Conservation (phyloP, 2,888 invertebrate species). For the Yponomeuta plumbellus region DNA sequence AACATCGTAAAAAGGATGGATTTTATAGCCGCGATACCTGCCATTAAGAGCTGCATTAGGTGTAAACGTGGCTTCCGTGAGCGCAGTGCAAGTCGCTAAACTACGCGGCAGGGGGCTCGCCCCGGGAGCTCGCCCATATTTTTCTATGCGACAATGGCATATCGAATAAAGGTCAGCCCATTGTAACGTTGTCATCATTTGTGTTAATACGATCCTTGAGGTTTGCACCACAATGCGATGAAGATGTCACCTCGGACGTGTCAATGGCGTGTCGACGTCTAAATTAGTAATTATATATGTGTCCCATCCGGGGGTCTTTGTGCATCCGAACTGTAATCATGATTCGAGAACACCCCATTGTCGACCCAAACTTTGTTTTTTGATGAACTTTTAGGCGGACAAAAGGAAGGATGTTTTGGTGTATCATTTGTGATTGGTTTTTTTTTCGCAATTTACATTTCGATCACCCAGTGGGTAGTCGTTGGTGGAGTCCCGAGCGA, state of each 20-base stretch:
- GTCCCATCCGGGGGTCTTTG: conserved; percentile 66
- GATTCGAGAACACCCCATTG: conserved; percentile 44
- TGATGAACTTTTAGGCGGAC: conserved; percentile 39
- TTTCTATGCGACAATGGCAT: conserved; percentile 70
- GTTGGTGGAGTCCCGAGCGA: conserved; percentile 23
- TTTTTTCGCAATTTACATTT: conserved; percentile 34
- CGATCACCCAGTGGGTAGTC: background rate
- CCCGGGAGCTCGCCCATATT: conserved; percentile 62
- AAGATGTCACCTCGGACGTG: conserved; percentile 59
- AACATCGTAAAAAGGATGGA: conserved; percentile 67
- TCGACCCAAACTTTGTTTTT: conserved; percentile 31
- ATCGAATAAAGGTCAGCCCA: conserved; percentile 54
- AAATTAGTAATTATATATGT: conserved; percentile 71
- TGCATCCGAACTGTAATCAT: conserved; percentile 45
- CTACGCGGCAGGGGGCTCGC: conserved; percentile 59
- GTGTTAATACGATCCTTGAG: conserved; percentile 75
- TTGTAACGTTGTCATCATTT: conserved; percentile 72
- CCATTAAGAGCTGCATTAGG: conserved; percentile 70
- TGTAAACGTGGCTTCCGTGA: conserved; percentile 71
- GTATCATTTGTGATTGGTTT: conserved; percentile 41
- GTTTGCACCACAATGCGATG: conserved; percentile 72
- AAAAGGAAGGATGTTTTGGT: conserved; percentile 28
- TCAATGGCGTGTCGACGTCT: conserved; percentile 71
- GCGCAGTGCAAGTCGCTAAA: conserved; percentile 49
- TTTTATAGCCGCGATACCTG: conserved; percentile 73